Base-by-base conservation (phyloP, 1,140 invertebrate genomes). In the Glossosoma conforme region DNA sequence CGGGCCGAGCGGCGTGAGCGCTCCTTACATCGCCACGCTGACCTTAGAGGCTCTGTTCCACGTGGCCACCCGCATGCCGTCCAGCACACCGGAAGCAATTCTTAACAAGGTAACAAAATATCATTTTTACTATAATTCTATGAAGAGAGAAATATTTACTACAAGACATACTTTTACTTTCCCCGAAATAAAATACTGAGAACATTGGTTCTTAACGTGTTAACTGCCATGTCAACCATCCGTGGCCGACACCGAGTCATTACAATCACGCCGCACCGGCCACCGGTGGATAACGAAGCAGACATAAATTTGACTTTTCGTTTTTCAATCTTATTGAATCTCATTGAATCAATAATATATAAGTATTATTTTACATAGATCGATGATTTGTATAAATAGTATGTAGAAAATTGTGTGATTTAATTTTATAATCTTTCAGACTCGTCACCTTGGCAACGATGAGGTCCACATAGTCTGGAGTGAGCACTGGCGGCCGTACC, bases 401-500 rank as follows among this genome's bases (percentile, higher is more conserved):
- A n/a, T n/a, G n/a, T n/a, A n/a, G n/a, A n/a, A n/a, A n/a, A n/a
- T n/a, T n/a, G n/a, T n/a, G n/a, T n/a, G n/a, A n/a, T n/a, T n/a
- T n/a, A n/a, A n/a, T n/a, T n/a, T n/a, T n/a, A n/a, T n/a, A n/a
- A n/a, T n/a, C n/a, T 74, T 69, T 10, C 61, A 93, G 87, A 93
- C 93, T 15, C 82, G 91, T 9, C 96, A 98, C 78, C 75, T 98
- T 42, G 95, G 95, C 32, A 99, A 99, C 72, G 97, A 99, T 74
- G 97, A 99, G 75, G 92, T 99, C 24, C 96, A 99, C 65, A 96
- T 99, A 52, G 93, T 99, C 11, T 99, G 97, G 97, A 97, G 93
- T 15, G 97, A 99, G 68, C 94, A 99, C 69, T 82, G 78, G 66
- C 78, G 94, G 43, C 92, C 97, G 64, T 99, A 99, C 76, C 82